Percentiles rank a stretch among this genome's conserved stretches.
These are phyloP conservation scores for Acrobasis repandana DNA, from an alignment of 2,888 invertebrate genomes.

Conservation along the genomic window DNA sequence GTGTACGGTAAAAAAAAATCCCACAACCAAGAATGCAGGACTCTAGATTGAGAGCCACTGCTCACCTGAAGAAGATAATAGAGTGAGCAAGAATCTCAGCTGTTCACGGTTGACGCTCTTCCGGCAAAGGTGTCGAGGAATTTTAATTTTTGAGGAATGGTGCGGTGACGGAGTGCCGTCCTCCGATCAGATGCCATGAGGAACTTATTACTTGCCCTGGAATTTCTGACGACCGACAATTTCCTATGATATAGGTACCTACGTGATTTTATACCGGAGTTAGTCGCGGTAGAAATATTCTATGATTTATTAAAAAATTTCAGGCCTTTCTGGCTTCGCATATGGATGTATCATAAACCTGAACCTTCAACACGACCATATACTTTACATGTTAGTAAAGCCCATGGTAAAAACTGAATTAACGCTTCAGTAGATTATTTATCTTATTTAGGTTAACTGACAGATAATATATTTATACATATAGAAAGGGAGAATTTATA, in stretches of 20 bases:
- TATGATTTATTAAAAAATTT: too few species aligned
- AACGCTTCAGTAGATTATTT: too few species aligned
- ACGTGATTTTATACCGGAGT: background rate
- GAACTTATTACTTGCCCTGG: constrained; percentile 11
- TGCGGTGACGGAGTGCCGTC: background rate
- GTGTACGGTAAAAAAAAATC: background rate
- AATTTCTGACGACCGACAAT: background rate
- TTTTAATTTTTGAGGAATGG: constrained; percentile 21
- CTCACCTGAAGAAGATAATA: constrained; percentile 9
- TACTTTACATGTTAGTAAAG: too few species aligned
- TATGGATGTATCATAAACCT: too few species aligned
- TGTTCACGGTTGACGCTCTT: constrained; percentile 13
- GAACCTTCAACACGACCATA: too few species aligned
- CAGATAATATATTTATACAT: too few species aligned
- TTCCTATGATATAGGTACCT: background rate
- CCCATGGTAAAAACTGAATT: too few species aligned
- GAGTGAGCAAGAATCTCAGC: constrained; percentile 14
- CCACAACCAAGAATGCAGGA: background rate
- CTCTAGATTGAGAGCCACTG: background rate
- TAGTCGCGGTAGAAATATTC: too few species aligned
- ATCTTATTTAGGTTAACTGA: too few species aligned
- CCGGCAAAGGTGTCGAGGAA: constrained; percentile 17
- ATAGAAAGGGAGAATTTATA: too few species aligned
- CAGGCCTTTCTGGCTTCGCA: too few species aligned
- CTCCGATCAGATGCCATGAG: background rate